Percentiles rank a stretch among this genome's conserved stretches.
phyloP scores from a whole-genome alignment of 64 coral and sea anemone species.

The Anthopleura sola region DNA sequence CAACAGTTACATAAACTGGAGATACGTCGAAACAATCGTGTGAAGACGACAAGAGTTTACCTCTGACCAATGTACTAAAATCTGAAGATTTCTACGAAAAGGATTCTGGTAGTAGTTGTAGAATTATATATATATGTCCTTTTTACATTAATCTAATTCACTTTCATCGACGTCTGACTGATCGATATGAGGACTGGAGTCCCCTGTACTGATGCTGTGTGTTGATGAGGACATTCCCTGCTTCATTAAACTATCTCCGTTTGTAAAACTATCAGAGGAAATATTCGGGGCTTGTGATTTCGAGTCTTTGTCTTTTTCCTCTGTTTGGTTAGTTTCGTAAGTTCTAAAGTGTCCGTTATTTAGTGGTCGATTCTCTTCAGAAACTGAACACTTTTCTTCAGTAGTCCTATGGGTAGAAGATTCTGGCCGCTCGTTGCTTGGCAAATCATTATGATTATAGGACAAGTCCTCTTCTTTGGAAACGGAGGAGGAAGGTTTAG shows the following conservation, averaged over 20 bases:
- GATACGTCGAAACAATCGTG: no score
- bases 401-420: neutral
- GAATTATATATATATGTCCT: neutral
- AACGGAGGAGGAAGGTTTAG: neutral
- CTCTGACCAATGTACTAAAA: no score
- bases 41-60: no score
- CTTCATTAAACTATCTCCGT: neutral
- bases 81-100: no score
- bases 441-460: neutral
- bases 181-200: neutral
- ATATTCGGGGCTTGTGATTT: neutral
- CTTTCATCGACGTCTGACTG: constrained; percentile 8
- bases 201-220: neutral
- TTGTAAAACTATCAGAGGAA: neutral
- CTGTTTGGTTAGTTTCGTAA: neutral
- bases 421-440: neutral
- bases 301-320: neutral
- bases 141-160: constrained; percentile 16
- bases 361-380: neutral
- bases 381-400: neutral
- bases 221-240: neutral
- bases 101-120: neutral
- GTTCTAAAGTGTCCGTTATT: neutral
- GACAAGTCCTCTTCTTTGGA: neutral
- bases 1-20: no score